A percentile compares a stretch with the other conserved stretches of the same genome.
Conservation (phyloP, 2,888 invertebrate genomes). For the Ennomos erosarius region DNA sequence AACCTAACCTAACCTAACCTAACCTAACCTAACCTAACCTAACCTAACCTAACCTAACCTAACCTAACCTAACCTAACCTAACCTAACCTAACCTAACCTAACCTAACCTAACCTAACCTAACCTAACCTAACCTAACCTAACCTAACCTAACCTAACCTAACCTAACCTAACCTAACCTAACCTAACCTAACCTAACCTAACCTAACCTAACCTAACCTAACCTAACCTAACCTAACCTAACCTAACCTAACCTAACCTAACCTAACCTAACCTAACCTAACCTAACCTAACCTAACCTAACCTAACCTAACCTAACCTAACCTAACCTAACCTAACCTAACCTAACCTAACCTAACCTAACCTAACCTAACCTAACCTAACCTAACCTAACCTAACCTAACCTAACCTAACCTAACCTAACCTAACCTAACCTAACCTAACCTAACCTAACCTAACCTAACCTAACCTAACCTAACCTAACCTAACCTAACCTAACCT, state of each 20-base stretch:
- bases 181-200: conserved; percentile 14
- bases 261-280: conserved; percentile 8
- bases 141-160: conserved; percentile 25
- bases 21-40: conserved; percentile 19
- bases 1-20: conserved; percentile 35
- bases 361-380: conserved; percentile 33
- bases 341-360: conserved; percentile 32
- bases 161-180: conserved; percentile 13
- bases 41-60: conserved; percentile 18
- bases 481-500: conserved; percentile 20
- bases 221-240: no score
- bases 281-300: conserved; percentile 16
- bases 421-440: conserved; percentile 25
- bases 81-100: conserved; percentile 19
- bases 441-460: conserved; percentile 24
- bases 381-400: conserved; percentile 34
- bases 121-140: conserved; percentile 17
- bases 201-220: conserved; percentile 11
- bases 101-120: conserved; percentile 16
- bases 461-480: no score
- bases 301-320: conserved; percentile 23
- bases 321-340: conserved; percentile 25
- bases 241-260: conserved; percentile 1
- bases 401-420: conserved; percentile 28
- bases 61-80: conserved; percentile 19